Conservation (phyloP, 2,797 vertebrate genomes). For the Premnoplex brunnescens region DNA sequence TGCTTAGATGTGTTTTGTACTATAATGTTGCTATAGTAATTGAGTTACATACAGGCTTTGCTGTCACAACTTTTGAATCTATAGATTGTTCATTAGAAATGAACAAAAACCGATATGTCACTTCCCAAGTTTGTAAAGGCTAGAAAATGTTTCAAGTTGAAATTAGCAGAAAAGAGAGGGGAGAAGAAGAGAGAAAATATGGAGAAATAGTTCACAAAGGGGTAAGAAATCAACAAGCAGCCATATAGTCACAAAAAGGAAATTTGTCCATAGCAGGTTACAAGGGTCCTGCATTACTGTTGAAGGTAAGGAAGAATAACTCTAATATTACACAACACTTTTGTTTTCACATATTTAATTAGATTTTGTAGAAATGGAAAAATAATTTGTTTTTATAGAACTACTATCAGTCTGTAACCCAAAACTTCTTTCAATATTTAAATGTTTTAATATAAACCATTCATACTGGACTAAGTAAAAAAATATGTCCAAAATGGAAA, state of each 20-base stretch:
- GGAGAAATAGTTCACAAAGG: not conserved
- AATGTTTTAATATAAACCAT: conserved; percentile 78
- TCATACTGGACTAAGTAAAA: conserved; percentile 69
- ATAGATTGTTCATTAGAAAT: not conserved
- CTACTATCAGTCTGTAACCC: conserved; percentile 74
- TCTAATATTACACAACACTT: conserved; percentile 54
- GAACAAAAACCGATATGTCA: not conserved
- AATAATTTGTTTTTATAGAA: conserved; percentile 74
- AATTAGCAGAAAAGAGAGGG: not conserved
- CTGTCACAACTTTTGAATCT: not conserved
- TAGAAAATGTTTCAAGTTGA: not conserved
- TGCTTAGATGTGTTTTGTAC: not conserved
- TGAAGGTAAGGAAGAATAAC: conserved; percentile 15
- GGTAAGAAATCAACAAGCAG: not conserved
- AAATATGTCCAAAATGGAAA: conserved; percentile 74
- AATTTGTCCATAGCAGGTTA: not conserved
- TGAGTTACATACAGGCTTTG: not conserved
- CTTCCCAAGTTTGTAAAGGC: not conserved
- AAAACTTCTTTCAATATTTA: conserved; percentile 73
- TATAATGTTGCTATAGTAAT: not conserved
- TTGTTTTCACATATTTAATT: conserved; percentile 74
- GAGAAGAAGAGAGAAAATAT: not conserved
- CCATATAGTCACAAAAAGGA: not conserved
- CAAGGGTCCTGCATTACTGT: not conserved
- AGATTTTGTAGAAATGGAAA: conserved; percentile 72